Evolutionary conservation across 2,113 vertebrate genomes (phyloP).

Genomic region (Megalops atlanticus): DNA sequence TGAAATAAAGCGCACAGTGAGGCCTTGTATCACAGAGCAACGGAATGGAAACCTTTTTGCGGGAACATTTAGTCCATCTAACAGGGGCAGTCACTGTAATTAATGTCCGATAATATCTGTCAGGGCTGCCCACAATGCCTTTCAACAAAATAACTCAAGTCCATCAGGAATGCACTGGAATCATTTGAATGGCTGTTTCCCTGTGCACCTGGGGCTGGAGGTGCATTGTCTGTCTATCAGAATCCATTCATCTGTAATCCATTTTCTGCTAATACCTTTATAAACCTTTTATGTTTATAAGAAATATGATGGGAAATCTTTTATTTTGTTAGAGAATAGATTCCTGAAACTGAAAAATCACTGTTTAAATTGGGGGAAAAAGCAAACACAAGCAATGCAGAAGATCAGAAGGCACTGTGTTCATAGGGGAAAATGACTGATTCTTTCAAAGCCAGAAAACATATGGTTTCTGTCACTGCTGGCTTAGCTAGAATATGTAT

Average conservation of each 20-base stretch:
- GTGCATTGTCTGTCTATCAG: not conserved
- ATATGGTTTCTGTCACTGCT: slow-evolving; percentile 49
- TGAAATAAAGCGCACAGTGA: slow-evolving; percentile 28
- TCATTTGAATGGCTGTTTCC: too few relatives aligned
- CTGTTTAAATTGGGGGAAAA: too few relatives aligned
- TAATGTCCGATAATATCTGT: slow-evolving; percentile 39
- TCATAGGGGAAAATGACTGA: slow-evolving; percentile 10
- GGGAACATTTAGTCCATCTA: slow-evolving; percentile 38
- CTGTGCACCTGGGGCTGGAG: not conserved
- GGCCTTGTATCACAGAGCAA: slow-evolving; percentile 27
- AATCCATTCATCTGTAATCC: not conserved
- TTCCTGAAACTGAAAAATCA: too few relatives aligned
- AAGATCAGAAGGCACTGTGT: not conserved
- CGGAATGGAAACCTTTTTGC: slow-evolving; percentile 24
- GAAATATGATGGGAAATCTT: too few relatives aligned
- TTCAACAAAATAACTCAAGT: not conserved
- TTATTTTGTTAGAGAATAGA: too few relatives aligned
- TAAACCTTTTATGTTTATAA: too few relatives aligned
- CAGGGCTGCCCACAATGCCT: not conserved
- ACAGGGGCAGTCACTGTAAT: slow-evolving; percentile 24
- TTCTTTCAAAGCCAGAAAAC: slow-evolving; percentile 29
- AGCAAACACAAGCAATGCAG: not conserved
- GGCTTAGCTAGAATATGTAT: slow-evolving; percentile 43
- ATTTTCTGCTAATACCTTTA: too few relatives aligned
- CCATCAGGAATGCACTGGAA: not conserved